Base-by-base conservation (phyloP, 2,888 invertebrate genomes). In the Stenolophus ochropezus region DNA sequence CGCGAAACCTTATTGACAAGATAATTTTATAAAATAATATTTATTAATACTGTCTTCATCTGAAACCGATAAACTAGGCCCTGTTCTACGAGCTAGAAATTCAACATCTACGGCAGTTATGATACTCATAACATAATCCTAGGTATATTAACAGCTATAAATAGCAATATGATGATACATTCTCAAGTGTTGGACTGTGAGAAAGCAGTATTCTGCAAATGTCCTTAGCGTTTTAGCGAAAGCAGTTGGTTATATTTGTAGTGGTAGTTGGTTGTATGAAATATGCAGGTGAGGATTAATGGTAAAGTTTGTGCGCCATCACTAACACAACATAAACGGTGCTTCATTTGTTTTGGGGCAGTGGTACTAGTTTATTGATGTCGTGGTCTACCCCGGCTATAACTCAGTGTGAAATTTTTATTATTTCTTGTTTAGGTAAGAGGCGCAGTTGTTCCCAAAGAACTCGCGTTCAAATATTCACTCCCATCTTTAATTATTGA, bases 351-450 rank as follows among this genome's bases (percentile, higher is more conserved):
- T 75, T 53, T 27, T 75, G n/a, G 49, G 51, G 53, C 53, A 20
- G 51, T 53, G 25, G 53, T 75, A 75, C 75, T 75, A 75, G 53
- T 75, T 75, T 75, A 75, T 75, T 75, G 53, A 75, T 75, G 27
- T 27, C 53, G 27, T 16, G 16, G 53, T 18, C 18, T 51, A 56
- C 56, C 53, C 53, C 2, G 51, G 8, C 53, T 53, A 75, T 75
- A 75, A 75, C 53, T 75, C 75, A 75, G 53, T 51, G 23, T 75
- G 75, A 75, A 75, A 75, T 53, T 75, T 75, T 75, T 75, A 75
- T 75, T 75, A 75, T 75, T 75, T 75, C 75, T 75, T 75, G 75
- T 75, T 75, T 51, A 75, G 75, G 53, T 75, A 75, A 75, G 42
- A 75, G 75, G n/a, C 51, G 23, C 27, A 25, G 53, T 75, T 75